These are phyloP conservation scores for Geotrypetes seraphini DNA, from an alignment of 2,797 vertebrate genomes.

Conservation along the genomic window DNA sequence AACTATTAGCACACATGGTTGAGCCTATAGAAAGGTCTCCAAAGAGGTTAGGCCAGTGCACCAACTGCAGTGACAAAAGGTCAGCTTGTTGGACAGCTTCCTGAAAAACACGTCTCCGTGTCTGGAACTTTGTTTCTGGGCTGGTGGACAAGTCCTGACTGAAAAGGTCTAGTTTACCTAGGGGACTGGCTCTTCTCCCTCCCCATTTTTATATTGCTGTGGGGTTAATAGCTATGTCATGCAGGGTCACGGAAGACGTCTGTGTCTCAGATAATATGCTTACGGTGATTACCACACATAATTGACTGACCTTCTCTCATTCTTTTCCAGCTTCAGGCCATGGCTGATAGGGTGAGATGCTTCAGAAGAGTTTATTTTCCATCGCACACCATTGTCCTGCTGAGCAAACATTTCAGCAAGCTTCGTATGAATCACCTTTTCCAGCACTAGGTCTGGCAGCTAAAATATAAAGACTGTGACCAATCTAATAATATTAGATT, in stretches of 20 bases:
- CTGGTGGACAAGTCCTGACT: slow-evolving; percentile 52
- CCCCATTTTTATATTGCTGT: slow-evolving; percentile 66
- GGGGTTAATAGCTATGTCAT: slow-evolving; percentile 82
- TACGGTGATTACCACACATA: slow-evolving; percentile 88
- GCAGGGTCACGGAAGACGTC: slow-evolving; percentile 89
- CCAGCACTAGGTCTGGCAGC: slow-evolving; percentile 57
- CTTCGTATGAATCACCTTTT: slow-evolving; percentile 74
- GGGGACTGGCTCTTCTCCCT: slow-evolving; percentile 46
- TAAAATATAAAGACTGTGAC: slow-evolving; percentile 66
- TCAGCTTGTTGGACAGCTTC: slow-evolving; percentile 36
- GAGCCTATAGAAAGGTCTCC: slow-evolving; percentile 56
- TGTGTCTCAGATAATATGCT: slow-evolving; percentile 87
- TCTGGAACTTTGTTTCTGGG: slow-evolving; percentile 27
- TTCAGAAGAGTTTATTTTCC: slow-evolving; percentile 67
- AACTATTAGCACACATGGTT: slow-evolving; percentile 68
- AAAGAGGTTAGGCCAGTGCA: slow-evolving; percentile 13
- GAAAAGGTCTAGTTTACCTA: slow-evolving; percentile 62
- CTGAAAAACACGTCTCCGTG: slow-evolving; percentile 28
- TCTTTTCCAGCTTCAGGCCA: slow-evolving; percentile 65
- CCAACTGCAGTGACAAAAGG: slow-evolving; percentile 1
- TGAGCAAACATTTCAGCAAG: slow-evolving; percentile 94
- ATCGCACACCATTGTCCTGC: slow-evolving; percentile 71
- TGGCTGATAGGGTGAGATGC: slow-evolving; percentile 66
- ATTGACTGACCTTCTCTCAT: slow-evolving; percentile 90
- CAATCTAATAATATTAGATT: slow-evolving; percentile 57